Conservation (phyloP, 2,113 vertebrate genomes). For the Pelusios castaneus region DNA sequence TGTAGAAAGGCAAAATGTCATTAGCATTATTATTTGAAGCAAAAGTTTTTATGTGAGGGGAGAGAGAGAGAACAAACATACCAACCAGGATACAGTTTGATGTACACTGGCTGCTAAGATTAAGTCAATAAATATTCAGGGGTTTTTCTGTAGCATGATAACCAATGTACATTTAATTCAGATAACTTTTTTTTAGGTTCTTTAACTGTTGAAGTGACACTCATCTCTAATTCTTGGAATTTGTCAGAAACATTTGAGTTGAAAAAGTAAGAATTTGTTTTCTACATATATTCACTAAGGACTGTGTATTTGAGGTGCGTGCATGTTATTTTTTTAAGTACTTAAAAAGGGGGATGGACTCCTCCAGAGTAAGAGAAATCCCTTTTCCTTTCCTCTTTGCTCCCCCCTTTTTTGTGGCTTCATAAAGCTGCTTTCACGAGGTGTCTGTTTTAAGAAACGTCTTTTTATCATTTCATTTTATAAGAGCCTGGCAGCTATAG, state of each 20-base stretch:
- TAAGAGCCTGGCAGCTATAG: not conserved
- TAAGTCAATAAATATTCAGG: constrained; percentile 25
- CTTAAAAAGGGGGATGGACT: not conserved
- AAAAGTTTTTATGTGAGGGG: not conserved
- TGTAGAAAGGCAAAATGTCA: not conserved
- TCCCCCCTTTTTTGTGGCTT: not conserved
- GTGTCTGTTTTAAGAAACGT: no score
- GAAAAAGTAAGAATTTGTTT: constrained; percentile 75
- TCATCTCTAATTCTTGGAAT: constrained; percentile 68
- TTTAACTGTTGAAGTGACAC: constrained; percentile 62
- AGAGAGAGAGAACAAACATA: not conserved
- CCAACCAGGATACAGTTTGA: not conserved
- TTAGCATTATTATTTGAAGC: not conserved
- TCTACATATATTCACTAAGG: constrained; percentile 4
- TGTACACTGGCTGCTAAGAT: not conserved
- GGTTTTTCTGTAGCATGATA: constrained; percentile 13
- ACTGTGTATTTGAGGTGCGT: not conserved
- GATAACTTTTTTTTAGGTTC: constrained; percentile 68
- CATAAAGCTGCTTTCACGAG: constrained; percentile 15
- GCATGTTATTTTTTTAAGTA: not conserved
- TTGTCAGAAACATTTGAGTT: constrained; percentile 76
- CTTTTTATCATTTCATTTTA: constrained; percentile 4
- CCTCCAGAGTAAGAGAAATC: not conserved
- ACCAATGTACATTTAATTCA: constrained; percentile 12
- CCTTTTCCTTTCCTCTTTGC: constrained; percentile 10